These are phyloP conservation scores for Upupa epops DNA, from an alignment of 2,113 vertebrate species.

Conservation along the genomic window DNA sequence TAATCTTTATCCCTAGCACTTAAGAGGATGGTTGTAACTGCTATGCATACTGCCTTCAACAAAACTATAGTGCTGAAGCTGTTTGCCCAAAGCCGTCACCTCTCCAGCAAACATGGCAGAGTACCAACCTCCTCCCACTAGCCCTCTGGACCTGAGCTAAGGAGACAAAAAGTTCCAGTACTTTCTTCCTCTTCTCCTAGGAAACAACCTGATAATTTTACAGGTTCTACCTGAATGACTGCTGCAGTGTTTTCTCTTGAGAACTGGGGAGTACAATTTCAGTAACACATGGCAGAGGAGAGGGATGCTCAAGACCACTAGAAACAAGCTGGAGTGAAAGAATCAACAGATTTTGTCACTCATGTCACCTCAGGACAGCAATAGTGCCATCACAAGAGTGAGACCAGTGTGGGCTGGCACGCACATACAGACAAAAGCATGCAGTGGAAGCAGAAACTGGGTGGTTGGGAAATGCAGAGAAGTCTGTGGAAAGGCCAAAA, in stretches of 20 bases:
- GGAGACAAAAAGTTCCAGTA: neutral
- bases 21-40: neutral
- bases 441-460: neutral
- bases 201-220: neutral
- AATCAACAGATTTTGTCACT: neutral
- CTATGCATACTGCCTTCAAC: neutral
- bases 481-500: neutral
- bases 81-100: neutral
- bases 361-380: neutral
- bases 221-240: neutral
- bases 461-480: neutral
- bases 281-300: neutral
- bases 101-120: neutral
- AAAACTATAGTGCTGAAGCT: neutral
- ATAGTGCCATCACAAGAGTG: neutral
- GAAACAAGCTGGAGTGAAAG: neutral
- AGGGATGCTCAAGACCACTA: neutral
- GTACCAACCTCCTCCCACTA: neutral
- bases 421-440: neutral
- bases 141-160: neutral
- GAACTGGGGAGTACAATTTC: neutral
- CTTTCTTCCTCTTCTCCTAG: neutral
- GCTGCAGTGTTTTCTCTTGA: neutral
- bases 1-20: neutral
- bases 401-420: neutral